These are phyloP conservation scores for Timema podura DNA, from an alignment of 2,888 invertebrate species.

Conservation along the genomic window DNA sequence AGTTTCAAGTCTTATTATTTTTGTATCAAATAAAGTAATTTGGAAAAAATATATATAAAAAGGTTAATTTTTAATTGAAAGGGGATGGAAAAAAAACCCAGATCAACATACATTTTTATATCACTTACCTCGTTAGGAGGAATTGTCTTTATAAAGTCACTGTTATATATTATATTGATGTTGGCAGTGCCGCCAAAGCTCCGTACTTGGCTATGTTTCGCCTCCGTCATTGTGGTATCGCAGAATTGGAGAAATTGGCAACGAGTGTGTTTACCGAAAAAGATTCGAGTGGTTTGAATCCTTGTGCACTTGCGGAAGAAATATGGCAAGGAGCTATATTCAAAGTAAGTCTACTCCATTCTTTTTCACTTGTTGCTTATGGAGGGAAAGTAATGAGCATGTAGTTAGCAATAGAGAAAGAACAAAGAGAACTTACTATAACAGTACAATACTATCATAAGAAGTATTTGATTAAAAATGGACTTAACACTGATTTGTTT, in stretches of 20 bases:
- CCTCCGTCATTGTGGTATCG: slow-evolving; percentile 86
- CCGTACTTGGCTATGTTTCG: slow-evolving; percentile 94
- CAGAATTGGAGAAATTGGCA: slow-evolving; percentile 79
- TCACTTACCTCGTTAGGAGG: too few relatives aligned
- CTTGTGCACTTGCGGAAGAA: slow-evolving; percentile 61
- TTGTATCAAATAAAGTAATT: too few relatives aligned
- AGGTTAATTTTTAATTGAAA: too few relatives aligned
- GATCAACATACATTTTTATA: too few relatives aligned
- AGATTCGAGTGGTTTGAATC: slow-evolving; percentile 44
- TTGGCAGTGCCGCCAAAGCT: slow-evolving; percentile 88
- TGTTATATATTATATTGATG: neutral
- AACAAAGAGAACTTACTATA: too few relatives aligned
- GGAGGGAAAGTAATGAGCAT: too few relatives aligned
- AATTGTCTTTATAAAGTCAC: neutral
- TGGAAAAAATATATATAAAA: too few relatives aligned
- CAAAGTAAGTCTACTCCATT: slow-evolving; percentile 53
- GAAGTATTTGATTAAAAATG: too few relatives aligned
- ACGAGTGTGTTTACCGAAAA: slow-evolving; percentile 55
- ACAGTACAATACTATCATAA: too few relatives aligned
- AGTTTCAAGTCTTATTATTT: too few relatives aligned
- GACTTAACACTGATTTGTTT: too few relatives aligned
- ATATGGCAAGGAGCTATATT: slow-evolving; percentile 98
- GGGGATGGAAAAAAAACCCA: neutral
- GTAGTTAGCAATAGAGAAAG: too few relatives aligned
- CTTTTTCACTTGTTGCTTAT: neutral